A percentile compares a stretch with the other conserved stretches of the same genome.
These are phyloP conservation scores for Ichneumoninae sp. DNA, from an alignment of 2,888 invertebrate genomes.

Conservation along the genomic window DNA sequence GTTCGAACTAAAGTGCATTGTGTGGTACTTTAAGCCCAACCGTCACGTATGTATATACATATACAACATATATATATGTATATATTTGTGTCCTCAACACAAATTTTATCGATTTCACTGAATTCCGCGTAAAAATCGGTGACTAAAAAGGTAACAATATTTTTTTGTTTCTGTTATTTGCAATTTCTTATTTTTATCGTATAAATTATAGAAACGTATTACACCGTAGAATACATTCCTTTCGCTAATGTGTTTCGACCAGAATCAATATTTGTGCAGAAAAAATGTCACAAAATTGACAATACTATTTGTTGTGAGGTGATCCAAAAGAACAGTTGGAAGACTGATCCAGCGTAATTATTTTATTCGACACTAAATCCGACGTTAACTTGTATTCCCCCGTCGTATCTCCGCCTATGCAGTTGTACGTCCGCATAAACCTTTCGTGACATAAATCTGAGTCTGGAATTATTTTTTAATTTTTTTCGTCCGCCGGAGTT, in stretches of 20 bases:
- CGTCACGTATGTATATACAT: background rate
- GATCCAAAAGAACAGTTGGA: too few relatives aligned
- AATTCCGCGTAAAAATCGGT: background rate
- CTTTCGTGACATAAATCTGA: too few relatives aligned
- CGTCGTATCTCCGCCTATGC: too few relatives aligned
- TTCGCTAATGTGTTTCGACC: background rate
- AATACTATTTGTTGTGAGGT: background rate
- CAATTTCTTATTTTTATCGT: background rate
- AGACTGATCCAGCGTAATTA: too few relatives aligned
- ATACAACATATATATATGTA: background rate
- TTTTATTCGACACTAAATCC: too few relatives aligned
- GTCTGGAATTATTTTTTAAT: too few relatives aligned
- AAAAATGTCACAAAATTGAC: background rate
- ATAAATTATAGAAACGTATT: background rate
- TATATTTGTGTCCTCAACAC: background rate
- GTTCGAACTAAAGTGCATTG: slow-evolving; percentile 2
- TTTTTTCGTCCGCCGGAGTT: too few relatives aligned
- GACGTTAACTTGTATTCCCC: too few relatives aligned
- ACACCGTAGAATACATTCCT: background rate
- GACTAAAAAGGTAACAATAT: background rate
- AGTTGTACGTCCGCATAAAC: too few relatives aligned
- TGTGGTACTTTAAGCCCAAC: background rate
- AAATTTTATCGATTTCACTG: background rate
- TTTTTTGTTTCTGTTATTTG: background rate
- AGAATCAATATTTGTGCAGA: background rate